Base-by-base conservation (phyloP, 2,888 invertebrate species). In the Pantelozetes paolii region DNA sequence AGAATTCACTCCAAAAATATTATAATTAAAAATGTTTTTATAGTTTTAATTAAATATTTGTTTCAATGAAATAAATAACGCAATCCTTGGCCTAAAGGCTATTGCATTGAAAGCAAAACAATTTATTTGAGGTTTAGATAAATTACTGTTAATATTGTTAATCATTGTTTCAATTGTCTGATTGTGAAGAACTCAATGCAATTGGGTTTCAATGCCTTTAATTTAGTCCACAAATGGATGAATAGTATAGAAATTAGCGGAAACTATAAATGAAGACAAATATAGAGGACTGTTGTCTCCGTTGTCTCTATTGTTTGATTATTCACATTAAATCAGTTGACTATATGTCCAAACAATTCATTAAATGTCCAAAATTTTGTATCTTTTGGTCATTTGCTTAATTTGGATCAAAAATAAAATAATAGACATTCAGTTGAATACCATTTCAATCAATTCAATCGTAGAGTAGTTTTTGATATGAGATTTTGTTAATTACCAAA, bases 251-350 rank as follows among this genome's bases (percentile, higher is more conserved):
- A 62, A 62, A 62, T 62, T 32, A 62, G 32, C 62, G 62, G 30
- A 62, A 62, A 62, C 28, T 5, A 30, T 30, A 62, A 62, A 62
- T 62, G 28, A 62, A 62, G 62, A 62, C 32, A 62, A 62, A 62
- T 62, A 62, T 62, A 30, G 8, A 30, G 1, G 18, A 62, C 13
- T 30, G 30, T n/a, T 9, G 2, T n/a, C n/a, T n/a, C n/a, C n/a
- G n/a, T n/a, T n/a, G n/a, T 57, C 23, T 32, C 5, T 36, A 36
- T 36, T 36, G 36, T 36, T 62, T 28, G 2, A 1, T 28, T 30
- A 62, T 32, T 30, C 2, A 62, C 62, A 62, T 30, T 62, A 62
- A 62, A 62, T 62, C 6, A 62, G 32, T 32, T 9, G 32, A 13
- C 6, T 62, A 20, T 62, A 30, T 62, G 13, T n/a, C 11, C 11